A percentile compares a stretch with the other conserved stretches of the same genome.
Conservation (phyloP, 35 echinoderm and acorn worm species). For the Patiria miniata region DNA sequence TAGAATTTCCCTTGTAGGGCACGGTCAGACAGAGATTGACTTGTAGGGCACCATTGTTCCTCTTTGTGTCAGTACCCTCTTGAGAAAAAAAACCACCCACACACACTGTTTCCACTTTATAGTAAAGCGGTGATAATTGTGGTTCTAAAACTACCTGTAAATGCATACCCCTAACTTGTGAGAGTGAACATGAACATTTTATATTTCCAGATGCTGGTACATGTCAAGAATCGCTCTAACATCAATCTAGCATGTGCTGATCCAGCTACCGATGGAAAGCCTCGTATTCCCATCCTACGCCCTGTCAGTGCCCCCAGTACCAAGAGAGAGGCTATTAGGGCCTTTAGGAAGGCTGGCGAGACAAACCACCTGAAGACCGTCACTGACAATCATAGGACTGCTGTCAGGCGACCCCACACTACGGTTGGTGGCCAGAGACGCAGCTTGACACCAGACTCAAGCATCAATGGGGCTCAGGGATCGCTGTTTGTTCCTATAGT, state of each 20-base stretch:
- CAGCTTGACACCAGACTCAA: background rate
- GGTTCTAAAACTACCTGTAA: too few relatives aligned
- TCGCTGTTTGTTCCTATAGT: background rate
- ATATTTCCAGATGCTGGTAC: constrained; percentile 82
- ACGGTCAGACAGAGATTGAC: too few relatives aligned
- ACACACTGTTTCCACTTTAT: too few relatives aligned
- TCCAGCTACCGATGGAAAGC: constrained; percentile 31
- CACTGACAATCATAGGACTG: background rate
- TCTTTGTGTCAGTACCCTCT: too few relatives aligned
- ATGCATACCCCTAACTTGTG: too few relatives aligned
- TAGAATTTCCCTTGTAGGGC: too few relatives aligned
- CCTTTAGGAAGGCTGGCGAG: constrained; percentile 78
- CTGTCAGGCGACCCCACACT: constrained; percentile 47
- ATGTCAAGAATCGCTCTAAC: constrained; percentile 86
- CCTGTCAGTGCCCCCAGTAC: constrained; percentile 87
- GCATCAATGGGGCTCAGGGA: background rate
- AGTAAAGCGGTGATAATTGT: too few relatives aligned
- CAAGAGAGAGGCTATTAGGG: constrained; percentile 58
- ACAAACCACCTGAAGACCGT: constrained; percentile 49
- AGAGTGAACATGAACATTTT: background rate
- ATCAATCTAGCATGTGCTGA: constrained; percentile 79
- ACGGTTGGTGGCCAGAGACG: constrained; percentile 28
- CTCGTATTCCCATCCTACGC: constrained; percentile 50
- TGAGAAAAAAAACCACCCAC: too few relatives aligned
- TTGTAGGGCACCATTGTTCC: too few relatives aligned